phyloP scores from a whole-genome alignment of 2,113 vertebrate genomes.

The Saimiri boliviensis region DNA sequence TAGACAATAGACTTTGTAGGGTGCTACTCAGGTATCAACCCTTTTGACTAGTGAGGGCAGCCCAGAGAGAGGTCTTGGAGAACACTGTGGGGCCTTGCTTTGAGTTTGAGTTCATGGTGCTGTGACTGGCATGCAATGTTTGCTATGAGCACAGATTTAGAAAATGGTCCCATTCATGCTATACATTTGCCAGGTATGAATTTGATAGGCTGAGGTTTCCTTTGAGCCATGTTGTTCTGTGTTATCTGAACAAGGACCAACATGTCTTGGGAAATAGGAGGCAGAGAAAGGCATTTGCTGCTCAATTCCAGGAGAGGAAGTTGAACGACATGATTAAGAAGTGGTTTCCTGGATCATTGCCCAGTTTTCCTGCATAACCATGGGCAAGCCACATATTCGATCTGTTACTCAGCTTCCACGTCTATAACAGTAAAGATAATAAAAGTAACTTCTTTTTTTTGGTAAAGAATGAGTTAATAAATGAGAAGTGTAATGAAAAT shows the following conservation, averaged over 20 bases:
- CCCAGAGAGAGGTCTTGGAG: neutral
- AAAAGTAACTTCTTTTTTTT: neutral
- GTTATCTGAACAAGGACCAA: neutral
- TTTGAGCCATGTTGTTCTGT: neutral
- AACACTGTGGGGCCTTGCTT: neutral
- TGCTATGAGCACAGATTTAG: neutral
- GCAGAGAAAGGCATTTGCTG: neutral
- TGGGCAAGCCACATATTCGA: neutral
- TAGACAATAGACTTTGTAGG: neutral
- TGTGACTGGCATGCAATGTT: neutral
- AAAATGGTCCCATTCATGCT: neutral
- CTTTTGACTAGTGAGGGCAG: neutral
- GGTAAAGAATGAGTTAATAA: neutral
- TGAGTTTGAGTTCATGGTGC: neutral
- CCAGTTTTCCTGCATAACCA: neutral
- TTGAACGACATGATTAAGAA: neutral
- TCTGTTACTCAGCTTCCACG: neutral
- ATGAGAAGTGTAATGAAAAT: neutral
- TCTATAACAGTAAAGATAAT: neutral
- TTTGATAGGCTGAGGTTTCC: neutral
- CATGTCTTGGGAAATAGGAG: neutral
- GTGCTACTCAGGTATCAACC: neutral
- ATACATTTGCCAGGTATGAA: neutral
- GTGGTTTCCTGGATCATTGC: neutral
- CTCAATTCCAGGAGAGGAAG: neutral